Percentiles rank a stretch among this genome's conserved stretches.
Conservation (phyloP, 2,113 vertebrate genomes). For the Anolis sagrei region DNA sequence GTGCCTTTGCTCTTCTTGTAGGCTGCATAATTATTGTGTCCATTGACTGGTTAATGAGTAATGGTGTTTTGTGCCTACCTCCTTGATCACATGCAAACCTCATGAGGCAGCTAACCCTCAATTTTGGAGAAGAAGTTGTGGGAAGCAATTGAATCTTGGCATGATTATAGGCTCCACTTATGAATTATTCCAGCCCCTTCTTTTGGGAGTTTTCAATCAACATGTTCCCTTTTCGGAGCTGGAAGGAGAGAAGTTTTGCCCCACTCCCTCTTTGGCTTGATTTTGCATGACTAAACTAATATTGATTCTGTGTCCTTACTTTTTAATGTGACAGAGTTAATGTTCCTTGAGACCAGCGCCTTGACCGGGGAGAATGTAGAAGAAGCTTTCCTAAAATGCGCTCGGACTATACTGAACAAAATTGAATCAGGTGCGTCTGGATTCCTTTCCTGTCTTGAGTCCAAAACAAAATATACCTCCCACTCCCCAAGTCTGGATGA, state of each 20-base stretch:
- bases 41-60: neutral
- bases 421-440: conserved; percentile 88
- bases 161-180: neutral
- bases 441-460: neutral
- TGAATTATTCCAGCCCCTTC: too few species aligned
- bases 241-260: too few species aligned
- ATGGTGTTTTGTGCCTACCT: neutral
- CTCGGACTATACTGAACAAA: conserved; percentile 91
- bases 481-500: neutral
- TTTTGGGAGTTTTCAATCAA: too few species aligned
- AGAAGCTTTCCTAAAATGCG: conserved; percentile 91
- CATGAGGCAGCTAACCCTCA: neutral
- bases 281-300: neutral
- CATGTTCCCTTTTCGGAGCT: too few species aligned
- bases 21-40: neutral
- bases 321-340: conserved; percentile 77
- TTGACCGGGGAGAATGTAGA: conserved; percentile 93
- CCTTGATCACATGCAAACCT: neutral
- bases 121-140: neutral
- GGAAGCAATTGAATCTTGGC: neutral
- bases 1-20: neutral
- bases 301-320: neutral
- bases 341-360: conserved; percentile 93
- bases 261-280: neutral
- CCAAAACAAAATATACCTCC: too few species aligned